Conservation (phyloP, 2,888 invertebrate genomes). For the Spilosoma lubricipeda region DNA sequence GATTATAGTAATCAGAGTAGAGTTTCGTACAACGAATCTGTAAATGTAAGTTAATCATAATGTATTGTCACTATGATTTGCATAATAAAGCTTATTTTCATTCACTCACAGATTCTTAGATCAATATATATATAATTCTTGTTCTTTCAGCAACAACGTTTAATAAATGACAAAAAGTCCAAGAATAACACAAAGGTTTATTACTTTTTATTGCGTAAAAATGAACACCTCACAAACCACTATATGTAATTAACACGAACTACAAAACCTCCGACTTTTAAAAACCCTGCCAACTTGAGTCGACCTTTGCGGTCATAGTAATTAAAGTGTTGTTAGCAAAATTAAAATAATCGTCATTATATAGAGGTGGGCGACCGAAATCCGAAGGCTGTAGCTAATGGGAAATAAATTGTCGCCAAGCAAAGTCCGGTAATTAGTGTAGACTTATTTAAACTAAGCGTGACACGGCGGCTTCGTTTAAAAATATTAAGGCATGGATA, state of each 20-base stretch:
- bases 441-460: constrained; percentile 77
- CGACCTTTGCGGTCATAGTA: constrained; percentile 67
- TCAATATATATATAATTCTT: neutral
- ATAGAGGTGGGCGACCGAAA: constrained; percentile 77
- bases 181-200: constrained; percentile 23
- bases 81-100: neutral
- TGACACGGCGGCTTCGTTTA: constrained; percentile 67
- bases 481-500: constrained; percentile 56
- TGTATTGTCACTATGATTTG: neutral
- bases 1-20: neutral
- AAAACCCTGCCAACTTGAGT: constrained; percentile 53
- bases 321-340: constrained; percentile 85
- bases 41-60: neutral
- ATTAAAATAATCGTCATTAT: constrained; percentile 77
- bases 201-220: constrained; percentile 23
- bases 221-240: constrained; percentile 25
- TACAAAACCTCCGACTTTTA: constrained; percentile 39
- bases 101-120: neutral
- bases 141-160: neutral
- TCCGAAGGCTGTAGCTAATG: constrained; percentile 80
- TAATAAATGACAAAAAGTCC: neutral
- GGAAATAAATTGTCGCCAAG: constrained; percentile 84
- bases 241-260: constrained; percentile 28
- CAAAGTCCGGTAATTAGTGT: constrained; percentile 78
- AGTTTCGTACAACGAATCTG: too few species aligned